phyloP scores from a whole-genome alignment of 2,888 invertebrate species.

The Megamerina dolium region DNA sequence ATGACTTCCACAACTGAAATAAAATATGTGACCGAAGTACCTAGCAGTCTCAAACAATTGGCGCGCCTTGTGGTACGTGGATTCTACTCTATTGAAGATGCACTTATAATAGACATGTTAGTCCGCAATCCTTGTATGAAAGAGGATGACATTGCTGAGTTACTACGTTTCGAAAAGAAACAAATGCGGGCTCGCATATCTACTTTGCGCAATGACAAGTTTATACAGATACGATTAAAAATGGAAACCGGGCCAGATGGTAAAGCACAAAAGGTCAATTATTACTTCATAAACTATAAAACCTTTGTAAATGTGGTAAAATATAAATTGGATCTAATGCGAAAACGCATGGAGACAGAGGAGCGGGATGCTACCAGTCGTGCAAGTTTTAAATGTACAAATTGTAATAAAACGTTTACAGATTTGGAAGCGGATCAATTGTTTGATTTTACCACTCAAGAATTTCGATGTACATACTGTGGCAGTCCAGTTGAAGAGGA shows the following conservation, averaged over 20 bases:
- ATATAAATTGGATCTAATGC: slow-evolving; percentile 93
- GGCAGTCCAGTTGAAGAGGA: slow-evolving; percentile 88
- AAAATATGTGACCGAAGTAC: slow-evolving; percentile 81
- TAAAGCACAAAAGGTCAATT: slow-evolving; percentile 92
- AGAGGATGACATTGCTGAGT: slow-evolving; percentile 83
- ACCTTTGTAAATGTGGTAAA: slow-evolving; percentile 96
- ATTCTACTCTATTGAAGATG: slow-evolving; percentile 91
- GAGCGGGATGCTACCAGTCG: slow-evolving; percentile 91
- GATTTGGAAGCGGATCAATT: slow-evolving; percentile 91
- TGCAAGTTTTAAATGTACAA: slow-evolving; percentile 90
- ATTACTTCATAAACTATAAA: slow-evolving; percentile 96
- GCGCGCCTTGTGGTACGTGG: slow-evolving; percentile 87
- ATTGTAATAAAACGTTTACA: slow-evolving; percentile 88
- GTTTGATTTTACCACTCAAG: slow-evolving; percentile 76
- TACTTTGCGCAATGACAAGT: slow-evolving; percentile 84
- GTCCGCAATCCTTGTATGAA: slow-evolving; percentile 90
- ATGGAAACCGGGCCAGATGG: slow-evolving; percentile 94
- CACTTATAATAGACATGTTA: slow-evolving; percentile 90
- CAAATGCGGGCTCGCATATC: slow-evolving; percentile 84
- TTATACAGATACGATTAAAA: slow-evolving; percentile 83
- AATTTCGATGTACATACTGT: slow-evolving; percentile 88
- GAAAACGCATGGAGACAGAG: slow-evolving; percentile 91
- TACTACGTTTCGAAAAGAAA: slow-evolving; percentile 89
- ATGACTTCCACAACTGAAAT: slow-evolving; percentile 58
- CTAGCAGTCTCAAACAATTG: slow-evolving; percentile 86